Conservation (phyloP, 2,888 invertebrate species). For the Stratiomys singularior region DNA sequence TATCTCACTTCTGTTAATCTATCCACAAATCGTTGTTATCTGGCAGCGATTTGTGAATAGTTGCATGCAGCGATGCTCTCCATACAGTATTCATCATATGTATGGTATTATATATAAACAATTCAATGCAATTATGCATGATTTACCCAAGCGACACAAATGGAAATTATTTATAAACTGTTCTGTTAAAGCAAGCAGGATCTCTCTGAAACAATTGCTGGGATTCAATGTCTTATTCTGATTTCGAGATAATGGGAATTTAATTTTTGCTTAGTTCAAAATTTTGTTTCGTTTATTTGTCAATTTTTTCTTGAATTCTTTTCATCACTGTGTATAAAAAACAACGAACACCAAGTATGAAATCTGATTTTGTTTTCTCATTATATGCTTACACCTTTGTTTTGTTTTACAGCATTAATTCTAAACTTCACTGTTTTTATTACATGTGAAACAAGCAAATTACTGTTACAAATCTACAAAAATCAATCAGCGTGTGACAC, state of each 20-base stretch:
- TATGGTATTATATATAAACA: background rate
- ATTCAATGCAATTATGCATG: background rate
- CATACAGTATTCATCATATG: background rate
- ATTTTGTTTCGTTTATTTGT: conserved; percentile 5
- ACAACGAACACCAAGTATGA: conserved; percentile 44
- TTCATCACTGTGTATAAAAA: conserved; percentile 39
- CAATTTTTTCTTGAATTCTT: background rate
- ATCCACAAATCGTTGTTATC: conserved; percentile 2
- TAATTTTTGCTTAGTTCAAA: background rate
- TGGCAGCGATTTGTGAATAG: background rate
- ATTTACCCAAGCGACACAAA: conserved; percentile 8
- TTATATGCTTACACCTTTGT: background rate
- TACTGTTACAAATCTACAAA: background rate
- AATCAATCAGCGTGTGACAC: background rate
- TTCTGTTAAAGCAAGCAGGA: background rate
- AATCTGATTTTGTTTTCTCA: conserved; percentile 12
- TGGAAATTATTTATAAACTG: background rate
- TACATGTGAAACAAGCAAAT: background rate
- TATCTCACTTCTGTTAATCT: conserved; percentile 14
- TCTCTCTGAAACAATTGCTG: too few species aligned
- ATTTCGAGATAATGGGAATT: too few species aligned
- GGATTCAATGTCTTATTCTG: too few species aligned
- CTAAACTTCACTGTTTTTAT: conserved; percentile 6
- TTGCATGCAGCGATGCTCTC: background rate
- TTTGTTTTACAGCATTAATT: conserved; percentile 1